Conservation (phyloP, 2,797 vertebrate genomes). For the Peromyscus eremicus region DNA sequence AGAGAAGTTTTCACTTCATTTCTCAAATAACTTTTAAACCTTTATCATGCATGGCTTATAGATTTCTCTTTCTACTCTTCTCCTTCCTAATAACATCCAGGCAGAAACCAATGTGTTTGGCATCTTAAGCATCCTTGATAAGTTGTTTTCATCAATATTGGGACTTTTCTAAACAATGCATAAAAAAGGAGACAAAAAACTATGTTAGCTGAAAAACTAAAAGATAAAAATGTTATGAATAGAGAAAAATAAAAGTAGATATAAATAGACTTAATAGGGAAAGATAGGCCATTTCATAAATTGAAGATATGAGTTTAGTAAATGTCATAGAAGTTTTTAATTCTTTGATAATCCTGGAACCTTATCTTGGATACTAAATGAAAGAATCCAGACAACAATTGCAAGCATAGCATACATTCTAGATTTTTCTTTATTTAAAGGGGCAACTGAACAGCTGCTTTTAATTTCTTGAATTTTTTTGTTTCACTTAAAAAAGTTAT, state of each 20-base stretch:
- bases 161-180: neutral
- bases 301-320: neutral
- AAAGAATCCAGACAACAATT: neutral
- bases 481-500: neutral
- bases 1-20: neutral
- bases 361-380: neutral
- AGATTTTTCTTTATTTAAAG: conserved; percentile 32
- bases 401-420: neutral
- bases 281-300: conserved; percentile 17
- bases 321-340: neutral
- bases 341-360: neutral
- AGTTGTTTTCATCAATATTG: neutral
- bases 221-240: neutral
- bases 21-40: conserved; percentile 43
- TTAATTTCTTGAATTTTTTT: conserved; percentile 30
- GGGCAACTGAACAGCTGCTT: neutral
- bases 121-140: conserved; percentile 60
- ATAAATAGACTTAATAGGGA: neutral
- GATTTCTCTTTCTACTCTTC: neutral
- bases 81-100: neutral
- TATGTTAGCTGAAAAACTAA: neutral
- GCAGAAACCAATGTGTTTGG: conserved; percentile 51
- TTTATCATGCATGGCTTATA: conserved; percentile 6
- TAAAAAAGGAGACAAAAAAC: conserved; percentile 3
- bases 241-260: neutral